Percentiles rank a stretch among this genome's conserved stretches.
Evolutionary conservation across 2,888 invertebrate species (phyloP).

Genomic region (Dinocampus coccinellae): DNA sequence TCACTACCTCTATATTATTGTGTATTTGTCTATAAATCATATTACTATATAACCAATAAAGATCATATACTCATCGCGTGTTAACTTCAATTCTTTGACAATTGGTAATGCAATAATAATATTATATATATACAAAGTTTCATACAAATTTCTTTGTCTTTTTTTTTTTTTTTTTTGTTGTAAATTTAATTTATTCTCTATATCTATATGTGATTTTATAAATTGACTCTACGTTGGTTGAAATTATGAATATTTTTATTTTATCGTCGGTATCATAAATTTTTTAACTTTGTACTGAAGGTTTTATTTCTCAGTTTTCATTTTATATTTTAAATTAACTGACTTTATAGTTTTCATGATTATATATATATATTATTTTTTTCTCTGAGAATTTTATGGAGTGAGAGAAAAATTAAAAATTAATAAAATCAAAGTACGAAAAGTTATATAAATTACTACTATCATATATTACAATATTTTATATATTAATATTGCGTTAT

Average conservation of each 20-base stretch:
- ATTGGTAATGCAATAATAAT: conserved; percentile 12
- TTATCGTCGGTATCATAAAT: no score
- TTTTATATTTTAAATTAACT: no score
- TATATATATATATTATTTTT: no score
- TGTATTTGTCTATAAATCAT: neutral
- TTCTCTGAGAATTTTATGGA: no score
- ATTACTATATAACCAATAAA: conserved; percentile 22
- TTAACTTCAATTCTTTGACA: neutral
- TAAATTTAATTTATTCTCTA: no score
- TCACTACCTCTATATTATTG: neutral
- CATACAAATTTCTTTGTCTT: neutral
- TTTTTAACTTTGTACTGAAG: neutral
- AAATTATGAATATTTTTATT: no score
- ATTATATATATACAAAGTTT: neutral
- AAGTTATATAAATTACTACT: neutral
- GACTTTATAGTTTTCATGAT: no score
- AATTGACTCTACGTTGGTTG: neutral
- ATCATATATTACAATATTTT: no score
- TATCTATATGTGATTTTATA: neutral
- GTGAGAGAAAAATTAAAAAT: no score
- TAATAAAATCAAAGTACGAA: neutral
- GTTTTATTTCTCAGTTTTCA: no score
- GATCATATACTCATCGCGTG: conserved; percentile 29
- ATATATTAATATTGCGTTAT: no score
- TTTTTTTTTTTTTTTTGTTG: no score